phyloP scores from a whole-genome alignment of 2,113 vertebrate genomes.

The Aptenodytes patagonicus region DNA sequence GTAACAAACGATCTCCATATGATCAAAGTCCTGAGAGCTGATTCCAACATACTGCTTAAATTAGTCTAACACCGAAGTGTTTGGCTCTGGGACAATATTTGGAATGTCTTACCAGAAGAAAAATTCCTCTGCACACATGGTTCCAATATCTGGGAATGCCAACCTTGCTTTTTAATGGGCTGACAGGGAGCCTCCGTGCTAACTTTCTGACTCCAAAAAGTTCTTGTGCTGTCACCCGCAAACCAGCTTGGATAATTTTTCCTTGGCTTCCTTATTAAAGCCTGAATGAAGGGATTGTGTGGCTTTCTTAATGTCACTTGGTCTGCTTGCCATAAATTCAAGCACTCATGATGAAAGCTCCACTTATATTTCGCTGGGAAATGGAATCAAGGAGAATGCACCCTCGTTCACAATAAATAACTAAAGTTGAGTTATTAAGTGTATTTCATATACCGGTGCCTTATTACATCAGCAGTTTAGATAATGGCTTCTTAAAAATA shows the following conservation, averaged over 20 bases:
- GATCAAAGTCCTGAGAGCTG: conserved; percentile 96
- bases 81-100: conserved; percentile 98
- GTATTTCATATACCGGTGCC: conserved; percentile 77
- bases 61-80: conserved; percentile 99
- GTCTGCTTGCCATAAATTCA: conserved; percentile 81
- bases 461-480: conserved; percentile 82
- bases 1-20: conserved; percentile 99
- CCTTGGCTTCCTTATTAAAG: conserved; percentile 85
- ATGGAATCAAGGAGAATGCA: conserved; percentile 79
- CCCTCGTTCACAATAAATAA: conserved; percentile 81
- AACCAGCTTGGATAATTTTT: conserved; percentile 85
- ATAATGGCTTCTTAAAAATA: conserved; percentile 76
- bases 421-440: conserved; percentile 84
- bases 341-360: conserved; percentile 79
- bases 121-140: conserved; percentile 98
- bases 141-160: conserved; percentile 96
- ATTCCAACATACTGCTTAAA: conserved; percentile 99
- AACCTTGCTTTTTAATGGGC: conserved; percentile 98
- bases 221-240: conserved; percentile 95
- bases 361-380: conserved; percentile 82
- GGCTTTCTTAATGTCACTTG: conserved; percentile 83
- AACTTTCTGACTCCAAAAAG: conserved; percentile 94
- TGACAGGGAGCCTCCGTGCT: conserved; percentile 95
- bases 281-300: conserved; percentile 88
- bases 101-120: conserved; percentile 99